Conservation (phyloP, 2,888 invertebrate species). For the Uloborus plumipes region DNA sequence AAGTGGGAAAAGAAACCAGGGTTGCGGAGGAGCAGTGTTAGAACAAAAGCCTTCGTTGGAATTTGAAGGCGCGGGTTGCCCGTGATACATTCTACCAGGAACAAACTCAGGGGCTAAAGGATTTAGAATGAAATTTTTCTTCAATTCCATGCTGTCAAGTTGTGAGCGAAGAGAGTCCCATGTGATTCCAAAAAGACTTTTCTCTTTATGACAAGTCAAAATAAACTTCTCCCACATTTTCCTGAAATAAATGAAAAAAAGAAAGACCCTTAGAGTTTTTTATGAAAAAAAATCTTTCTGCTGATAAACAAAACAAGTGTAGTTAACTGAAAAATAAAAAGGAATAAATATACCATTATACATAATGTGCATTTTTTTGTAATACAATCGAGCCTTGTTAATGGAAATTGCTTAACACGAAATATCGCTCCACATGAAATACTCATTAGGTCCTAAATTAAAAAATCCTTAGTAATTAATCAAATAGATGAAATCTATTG, state of each 20-base stretch:
- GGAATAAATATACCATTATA: too few species aligned
- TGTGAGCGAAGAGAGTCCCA: conserved; percentile 79
- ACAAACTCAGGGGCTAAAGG: conserved; percentile 86
- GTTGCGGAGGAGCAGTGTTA: conserved; percentile 27
- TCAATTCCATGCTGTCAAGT: conserved; percentile 81
- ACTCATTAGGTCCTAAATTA: too few species aligned
- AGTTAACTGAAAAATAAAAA: too few species aligned
- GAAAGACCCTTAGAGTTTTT: neutral
- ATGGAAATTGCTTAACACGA: too few species aligned
- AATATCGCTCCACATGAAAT: too few species aligned
- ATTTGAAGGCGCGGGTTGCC: conserved; percentile 5
- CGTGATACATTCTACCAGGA: conserved; percentile 73
- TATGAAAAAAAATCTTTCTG: too few species aligned
- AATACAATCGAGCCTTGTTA: too few species aligned
- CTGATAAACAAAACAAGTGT: too few species aligned
- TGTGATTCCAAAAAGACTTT: conserved; percentile 81
- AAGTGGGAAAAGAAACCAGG: conserved; percentile 33
- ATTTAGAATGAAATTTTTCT: conserved; percentile 83
- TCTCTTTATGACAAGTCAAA: conserved; percentile 80
- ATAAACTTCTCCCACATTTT: conserved; percentile 86
- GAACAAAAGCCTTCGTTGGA: conserved; percentile 18
- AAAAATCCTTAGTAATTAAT: too few species aligned
- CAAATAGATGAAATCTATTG: too few species aligned
- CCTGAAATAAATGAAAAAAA: conserved; percentile 70
- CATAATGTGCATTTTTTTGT: too few species aligned